phyloP scores from a whole-genome alignment of 2,113 vertebrate genomes.

The Dunckerocampus dactyliophorus region DNA sequence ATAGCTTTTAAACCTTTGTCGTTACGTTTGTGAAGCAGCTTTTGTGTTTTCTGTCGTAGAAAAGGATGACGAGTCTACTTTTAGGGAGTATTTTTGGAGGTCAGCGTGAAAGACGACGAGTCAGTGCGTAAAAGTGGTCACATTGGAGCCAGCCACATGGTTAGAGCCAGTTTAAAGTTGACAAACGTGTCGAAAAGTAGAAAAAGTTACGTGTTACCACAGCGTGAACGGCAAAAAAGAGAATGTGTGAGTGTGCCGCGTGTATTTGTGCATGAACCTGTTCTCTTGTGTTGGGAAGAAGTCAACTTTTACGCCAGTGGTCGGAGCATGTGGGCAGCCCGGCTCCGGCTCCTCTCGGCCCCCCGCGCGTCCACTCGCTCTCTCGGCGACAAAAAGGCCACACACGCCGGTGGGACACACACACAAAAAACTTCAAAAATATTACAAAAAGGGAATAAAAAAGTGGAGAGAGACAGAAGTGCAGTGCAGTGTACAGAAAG shows the following conservation, averaged over 20 bases:
- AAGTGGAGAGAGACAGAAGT: slow-evolving; percentile 42
- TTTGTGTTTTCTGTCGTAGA: not conserved
- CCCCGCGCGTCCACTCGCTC: slow-evolving; percentile 71
- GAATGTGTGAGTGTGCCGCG: slow-evolving; percentile 22
- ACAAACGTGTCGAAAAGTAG: slow-evolving; percentile 24
- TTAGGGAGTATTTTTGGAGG: not conserved
- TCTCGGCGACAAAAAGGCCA: slow-evolving; percentile 58
- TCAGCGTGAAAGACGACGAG: not conserved
- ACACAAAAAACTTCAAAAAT: slow-evolving; percentile 35
- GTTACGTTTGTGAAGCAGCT: not conserved
- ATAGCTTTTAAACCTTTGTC: not conserved
- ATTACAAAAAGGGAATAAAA: slow-evolving; percentile 29
- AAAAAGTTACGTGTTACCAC: slow-evolving; percentile 1
- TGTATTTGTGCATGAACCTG: slow-evolving; percentile 73
- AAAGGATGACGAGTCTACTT: not conserved
- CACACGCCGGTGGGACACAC: slow-evolving; percentile 55
- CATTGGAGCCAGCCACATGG: not conserved
- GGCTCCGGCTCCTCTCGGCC: slow-evolving; percentile 70
- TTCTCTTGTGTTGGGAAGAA: slow-evolving; percentile 77
- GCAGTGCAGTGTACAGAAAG: slow-evolving; percentile 26
- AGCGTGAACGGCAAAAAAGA: slow-evolving; percentile 1
- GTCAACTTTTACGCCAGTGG: slow-evolving; percentile 79
- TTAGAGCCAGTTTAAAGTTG: not conserved
- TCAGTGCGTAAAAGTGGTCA: not conserved
- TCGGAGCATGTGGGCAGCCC: slow-evolving; percentile 80